A percentile compares a stretch with the other conserved stretches of the same genome.
Evolutionary conservation across 2,888 invertebrate genomes (phyloP).

Genomic region (Xanthostigma xanthostigma): DNA sequence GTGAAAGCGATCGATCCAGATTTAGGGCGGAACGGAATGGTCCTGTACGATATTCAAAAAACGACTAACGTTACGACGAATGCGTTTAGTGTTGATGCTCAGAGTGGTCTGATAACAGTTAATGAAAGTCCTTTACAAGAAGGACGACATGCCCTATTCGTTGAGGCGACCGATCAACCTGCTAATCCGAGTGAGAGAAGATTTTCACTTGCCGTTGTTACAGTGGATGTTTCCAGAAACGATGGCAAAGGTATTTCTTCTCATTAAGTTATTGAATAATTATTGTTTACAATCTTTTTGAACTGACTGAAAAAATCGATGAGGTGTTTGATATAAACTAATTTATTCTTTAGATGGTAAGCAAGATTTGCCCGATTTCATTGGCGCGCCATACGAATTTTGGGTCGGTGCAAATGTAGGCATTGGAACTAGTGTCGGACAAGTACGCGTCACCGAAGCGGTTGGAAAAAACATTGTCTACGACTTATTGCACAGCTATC

Average conservation of each 20-base stretch:
- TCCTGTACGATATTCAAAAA: constrained; percentile 57
- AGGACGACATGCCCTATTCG: constrained; percentile 64
- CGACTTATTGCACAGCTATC: constrained; percentile 70
- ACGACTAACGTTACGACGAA: constrained; percentile 47
- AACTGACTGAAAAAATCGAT: too few relatives aligned
- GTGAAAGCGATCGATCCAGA: constrained; percentile 74
- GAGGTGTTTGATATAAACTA: background rate
- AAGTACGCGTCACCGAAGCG: constrained; percentile 61
- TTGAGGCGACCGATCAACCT: constrained; percentile 74
- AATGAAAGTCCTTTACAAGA: constrained; percentile 45
- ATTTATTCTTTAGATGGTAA: constrained; percentile 28
- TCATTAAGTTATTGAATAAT: background rate
- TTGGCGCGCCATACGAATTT: constrained; percentile 77
- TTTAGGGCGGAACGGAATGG: constrained; percentile 58
- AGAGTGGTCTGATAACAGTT: constrained; percentile 52
- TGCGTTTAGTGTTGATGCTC: constrained; percentile 56
- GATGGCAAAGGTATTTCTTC: constrained; percentile 28
- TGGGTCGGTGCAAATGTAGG: constrained; percentile 81
- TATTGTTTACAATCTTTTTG: background rate
- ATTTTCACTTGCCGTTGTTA: constrained; percentile 72
- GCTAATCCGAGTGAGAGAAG: constrained; percentile 69
- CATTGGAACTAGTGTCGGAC: constrained; percentile 73
- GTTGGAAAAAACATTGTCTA: constrained; percentile 50
- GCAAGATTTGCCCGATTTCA: constrained; percentile 54
- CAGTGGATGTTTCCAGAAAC: constrained; percentile 53